Evolutionary conservation across 1,140 invertebrate species (phyloP).

Genomic region (Cyclargus thomasi): DNA sequence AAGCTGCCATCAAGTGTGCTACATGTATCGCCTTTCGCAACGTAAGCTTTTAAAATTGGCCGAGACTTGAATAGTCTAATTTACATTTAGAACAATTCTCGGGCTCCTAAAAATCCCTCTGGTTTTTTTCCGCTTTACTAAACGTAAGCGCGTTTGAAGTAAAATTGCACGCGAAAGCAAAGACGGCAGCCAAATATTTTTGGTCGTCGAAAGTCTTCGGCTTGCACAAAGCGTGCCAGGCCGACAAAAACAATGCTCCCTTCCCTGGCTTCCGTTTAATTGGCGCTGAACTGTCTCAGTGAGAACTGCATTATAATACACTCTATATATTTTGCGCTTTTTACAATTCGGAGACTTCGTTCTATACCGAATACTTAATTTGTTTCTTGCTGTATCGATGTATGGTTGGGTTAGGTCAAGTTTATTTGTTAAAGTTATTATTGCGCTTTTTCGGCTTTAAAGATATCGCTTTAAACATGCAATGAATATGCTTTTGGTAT

Average conservation of each 20-base stretch:
- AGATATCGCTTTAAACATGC: not conserved
- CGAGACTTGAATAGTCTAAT: conserved; percentile 11
- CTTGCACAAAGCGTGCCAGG: conserved; percentile 44
- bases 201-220: conserved; percentile 44
- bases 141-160: conserved; percentile 22
- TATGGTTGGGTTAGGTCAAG: conserved; percentile 1
- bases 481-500: too few species aligned
- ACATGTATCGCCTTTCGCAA: not conserved
- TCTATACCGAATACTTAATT: not conserved
- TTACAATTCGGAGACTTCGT: not conserved
- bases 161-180: conserved; percentile 21
- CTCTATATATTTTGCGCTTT: not conserved
- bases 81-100: conserved; percentile 15
- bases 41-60: conserved; percentile 8
- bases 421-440: not conserved
- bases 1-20: not conserved
- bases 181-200: conserved; percentile 37
- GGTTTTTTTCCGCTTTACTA: conserved; percentile 12
- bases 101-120: not conserved
- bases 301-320: conserved; percentile 20
- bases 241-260: conserved; percentile 41
- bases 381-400: not conserved
- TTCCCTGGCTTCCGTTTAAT: conserved; percentile 47
- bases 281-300: conserved; percentile 31
- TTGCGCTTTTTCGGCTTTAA: not conserved